A percentile compares a stretch with the other conserved stretches of the same genome.
Conservation (phyloP, 1,140 invertebrate genomes). For the Cyclina sinensis region DNA sequence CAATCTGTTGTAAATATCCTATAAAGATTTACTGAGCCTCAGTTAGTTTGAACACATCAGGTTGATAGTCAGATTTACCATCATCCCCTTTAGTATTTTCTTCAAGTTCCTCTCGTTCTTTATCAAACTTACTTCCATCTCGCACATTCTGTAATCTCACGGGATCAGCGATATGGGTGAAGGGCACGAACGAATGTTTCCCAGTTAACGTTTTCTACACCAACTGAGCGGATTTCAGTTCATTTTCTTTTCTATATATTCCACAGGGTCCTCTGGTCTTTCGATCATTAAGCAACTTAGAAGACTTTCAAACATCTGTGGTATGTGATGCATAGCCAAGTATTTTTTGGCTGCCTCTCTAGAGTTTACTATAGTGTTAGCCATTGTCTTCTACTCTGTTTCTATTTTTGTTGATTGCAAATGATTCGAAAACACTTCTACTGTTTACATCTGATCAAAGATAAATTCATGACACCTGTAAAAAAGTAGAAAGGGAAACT, state of each 20-base stretch:
- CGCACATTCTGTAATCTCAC: conserved; percentile 74
- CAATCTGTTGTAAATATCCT: background rate
- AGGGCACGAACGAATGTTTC: conserved; percentile 84
- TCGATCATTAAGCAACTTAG: conserved; percentile 84
- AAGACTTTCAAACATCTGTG: conserved; percentile 85
- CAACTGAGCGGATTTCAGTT: conserved; percentile 79
- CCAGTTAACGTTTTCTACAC: conserved; percentile 85
- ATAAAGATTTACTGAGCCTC: conserved; percentile 67
- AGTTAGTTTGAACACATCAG: conserved; percentile 81
- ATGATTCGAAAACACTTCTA: too few relatives aligned
- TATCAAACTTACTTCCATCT: conserved; percentile 84
- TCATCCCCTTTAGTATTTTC: conserved; percentile 64
- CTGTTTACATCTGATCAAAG: too few relatives aligned
- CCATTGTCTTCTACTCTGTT: conserved; percentile 29
- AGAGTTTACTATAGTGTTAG: conserved; percentile 68
- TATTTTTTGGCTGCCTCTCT: conserved; percentile 83
- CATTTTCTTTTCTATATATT: conserved; percentile 83
- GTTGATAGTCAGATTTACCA: conserved; percentile 74
- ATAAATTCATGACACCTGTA: too few relatives aligned
- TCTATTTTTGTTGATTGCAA: background rate
- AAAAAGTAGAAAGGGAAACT: too few relatives aligned
- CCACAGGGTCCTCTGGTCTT: conserved; percentile 83
- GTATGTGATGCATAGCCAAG: conserved; percentile 80
- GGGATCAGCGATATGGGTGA: conserved; percentile 82
- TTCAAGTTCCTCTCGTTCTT: conserved; percentile 77